phyloP scores from a whole-genome alignment of 1,140 invertebrate species.

The Lucilia sericata region DNA sequence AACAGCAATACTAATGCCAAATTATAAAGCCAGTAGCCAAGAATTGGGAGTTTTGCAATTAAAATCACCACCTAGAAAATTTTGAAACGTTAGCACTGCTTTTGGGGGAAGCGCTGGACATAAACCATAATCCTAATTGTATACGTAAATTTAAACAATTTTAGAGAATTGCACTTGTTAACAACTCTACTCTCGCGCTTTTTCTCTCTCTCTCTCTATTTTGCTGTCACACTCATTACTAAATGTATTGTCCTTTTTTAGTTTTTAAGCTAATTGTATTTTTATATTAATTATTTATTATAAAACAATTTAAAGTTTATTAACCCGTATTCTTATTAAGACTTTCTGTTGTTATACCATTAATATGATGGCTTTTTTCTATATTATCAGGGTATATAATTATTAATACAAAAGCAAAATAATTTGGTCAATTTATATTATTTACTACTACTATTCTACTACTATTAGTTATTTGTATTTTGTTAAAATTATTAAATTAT shows the following conservation, averaged over 20 bases:
- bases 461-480: not conserved
- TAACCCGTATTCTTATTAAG: slow-evolving; percentile 18
- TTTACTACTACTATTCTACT: not conserved
- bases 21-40: slow-evolving; percentile 41
- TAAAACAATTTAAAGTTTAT: not conserved
- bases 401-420: not conserved
- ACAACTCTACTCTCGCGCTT: no score
- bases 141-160: not conserved
- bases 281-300: not conserved
- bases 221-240: not conserved
- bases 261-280: not conserved
- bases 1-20: not conserved
- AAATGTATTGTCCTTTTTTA: not conserved
- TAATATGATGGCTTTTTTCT: not conserved
- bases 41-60: slow-evolving; percentile 61
- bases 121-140: not conserved
- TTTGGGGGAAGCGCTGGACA: not conserved
- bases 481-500: not conserved
- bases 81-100: slow-evolving; percentile 46
- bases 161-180: slow-evolving; percentile 13
- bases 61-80: slow-evolving; percentile 65
- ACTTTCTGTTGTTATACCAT: not conserved
- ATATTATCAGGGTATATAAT: not conserved
- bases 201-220: no score
- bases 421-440: not conserved